Evolutionary conservation across 2,797 vertebrate genomes (phyloP).

Genomic region (Coccyzus lansbergi): DNA sequence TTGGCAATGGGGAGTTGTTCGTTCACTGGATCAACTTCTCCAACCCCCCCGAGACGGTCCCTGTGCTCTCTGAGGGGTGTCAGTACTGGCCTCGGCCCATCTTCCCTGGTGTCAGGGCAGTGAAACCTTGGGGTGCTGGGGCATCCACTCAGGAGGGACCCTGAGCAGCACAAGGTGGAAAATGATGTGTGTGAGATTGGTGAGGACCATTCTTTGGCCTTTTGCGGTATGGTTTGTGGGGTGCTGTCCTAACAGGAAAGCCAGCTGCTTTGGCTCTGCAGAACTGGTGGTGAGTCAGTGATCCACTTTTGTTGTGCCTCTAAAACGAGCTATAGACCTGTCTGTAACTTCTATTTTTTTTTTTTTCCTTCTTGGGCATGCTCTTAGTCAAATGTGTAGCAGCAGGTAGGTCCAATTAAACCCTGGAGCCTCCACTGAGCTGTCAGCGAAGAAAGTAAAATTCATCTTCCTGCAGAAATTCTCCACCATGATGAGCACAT

Average conservation of each 20-base stretch:
- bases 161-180: not conserved
- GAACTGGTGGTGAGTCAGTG: not conserved
- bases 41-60: not conserved
- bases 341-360: not conserved
- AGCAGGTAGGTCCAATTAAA: constrained; percentile 56
- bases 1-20: fast-evolving
- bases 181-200: not conserved
- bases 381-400: constrained; percentile 32
- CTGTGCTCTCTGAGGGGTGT: not conserved
- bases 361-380: not conserved
- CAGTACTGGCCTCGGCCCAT: not conserved
- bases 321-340: not conserved
- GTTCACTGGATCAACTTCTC: not conserved
- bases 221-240: fast-evolving
- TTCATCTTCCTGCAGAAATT: constrained; percentile 56
- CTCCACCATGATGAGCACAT: constrained; percentile 50
- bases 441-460: constrained; percentile 49
- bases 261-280: not conserved
- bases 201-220: not conserved
- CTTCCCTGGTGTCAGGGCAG: fast-evolving
- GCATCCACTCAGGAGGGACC: not conserved
- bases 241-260: constrained; percentile 15
- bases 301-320: not conserved
- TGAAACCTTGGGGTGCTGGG: not conserved
- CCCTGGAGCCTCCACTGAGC: constrained; percentile 1